Base-by-base conservation (phyloP, 2,113 vertebrate species). In the Globicephala melas region DNA sequence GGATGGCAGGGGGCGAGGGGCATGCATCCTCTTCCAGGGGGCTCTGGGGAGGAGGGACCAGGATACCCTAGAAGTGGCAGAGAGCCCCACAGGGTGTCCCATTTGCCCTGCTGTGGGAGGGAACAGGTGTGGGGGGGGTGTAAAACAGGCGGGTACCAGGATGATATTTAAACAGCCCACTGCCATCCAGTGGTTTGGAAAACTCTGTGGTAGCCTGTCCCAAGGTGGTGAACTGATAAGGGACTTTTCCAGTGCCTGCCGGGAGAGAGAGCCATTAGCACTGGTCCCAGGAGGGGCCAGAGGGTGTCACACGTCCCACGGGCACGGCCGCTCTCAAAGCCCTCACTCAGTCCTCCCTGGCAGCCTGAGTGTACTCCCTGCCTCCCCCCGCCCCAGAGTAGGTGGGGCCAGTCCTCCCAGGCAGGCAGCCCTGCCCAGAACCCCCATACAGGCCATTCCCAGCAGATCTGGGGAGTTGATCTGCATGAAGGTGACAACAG, bases 131-230 rank as follows among this genome's bases (percentile, higher is more conserved):
- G n/a, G 53, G 28, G 62, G 44, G 3, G 80, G 0, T 12, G 71
- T 70, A 36, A 70, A 90, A 17, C 18, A 3, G 96, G 95, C 94
- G 82, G 95, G 95, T 99, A 99, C 98, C 99, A 62, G 98, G 98
- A 98, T 98, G 98, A 90, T 98, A 98, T 98, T 98, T 98, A 97
- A 94, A 99, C 95, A 98, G 98, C 98, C 98, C 99, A 97, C 94
- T 96, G 87, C 98, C 96, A 0, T 99, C 98, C 98, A 98, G 98
- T 44, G 98, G 98, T 98, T 98, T 99, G 98, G 98, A 98, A 98
- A 99, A 98, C 97, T 99, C 98, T 95, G 98, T 97, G 25, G 98
- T 98, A 97, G 98, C 98, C 98, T 99, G 98, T 98, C 98, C 98
- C 98, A 98, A 97, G 98, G 98, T 98, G 98, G 98, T 98, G 97